Evolutionary conservation across 2,113 vertebrate genomes (phyloP).

Genomic region (Brachypodius melanocephalos): DNA sequence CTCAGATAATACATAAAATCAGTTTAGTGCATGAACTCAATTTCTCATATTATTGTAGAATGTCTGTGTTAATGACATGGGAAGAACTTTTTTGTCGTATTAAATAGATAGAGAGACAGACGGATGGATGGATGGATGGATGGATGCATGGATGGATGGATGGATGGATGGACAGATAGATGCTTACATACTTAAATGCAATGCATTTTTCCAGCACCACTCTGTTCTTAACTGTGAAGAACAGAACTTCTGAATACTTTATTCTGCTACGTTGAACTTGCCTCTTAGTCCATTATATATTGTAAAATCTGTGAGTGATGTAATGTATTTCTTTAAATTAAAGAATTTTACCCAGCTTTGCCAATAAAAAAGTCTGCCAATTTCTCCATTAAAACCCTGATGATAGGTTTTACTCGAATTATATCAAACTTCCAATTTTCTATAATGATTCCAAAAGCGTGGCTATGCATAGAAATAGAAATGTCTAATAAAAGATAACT

Average conservation of each 20-base stretch:
- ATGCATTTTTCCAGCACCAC: background rate
- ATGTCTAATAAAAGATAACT: background rate
- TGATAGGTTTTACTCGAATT: background rate
- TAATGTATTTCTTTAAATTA: background rate
- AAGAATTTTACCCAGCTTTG: background rate
- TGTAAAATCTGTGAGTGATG: background rate
- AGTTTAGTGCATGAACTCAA: background rate
- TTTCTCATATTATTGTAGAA: background rate
- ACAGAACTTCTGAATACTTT: background rate
- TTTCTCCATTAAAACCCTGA: background rate
- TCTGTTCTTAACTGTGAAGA: background rate
- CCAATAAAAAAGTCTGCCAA: background rate
- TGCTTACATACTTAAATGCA: background rate
- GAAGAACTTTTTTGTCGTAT: background rate
- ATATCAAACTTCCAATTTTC: background rate
- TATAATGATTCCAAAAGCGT: background rate
- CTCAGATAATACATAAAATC: background rate
- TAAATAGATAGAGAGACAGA: background rate
- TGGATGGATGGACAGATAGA: too few relatives aligned
- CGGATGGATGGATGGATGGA: rapidly evolving
- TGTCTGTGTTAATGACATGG: background rate
- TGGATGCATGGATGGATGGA: rapidly evolving
- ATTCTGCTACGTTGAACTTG: background rate
- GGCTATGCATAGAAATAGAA: background rate
- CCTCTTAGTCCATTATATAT: background rate